Evolutionary conservation across 2,888 invertebrate species (phyloP).

Genomic region (Acanthosepion lycidas): DNA sequence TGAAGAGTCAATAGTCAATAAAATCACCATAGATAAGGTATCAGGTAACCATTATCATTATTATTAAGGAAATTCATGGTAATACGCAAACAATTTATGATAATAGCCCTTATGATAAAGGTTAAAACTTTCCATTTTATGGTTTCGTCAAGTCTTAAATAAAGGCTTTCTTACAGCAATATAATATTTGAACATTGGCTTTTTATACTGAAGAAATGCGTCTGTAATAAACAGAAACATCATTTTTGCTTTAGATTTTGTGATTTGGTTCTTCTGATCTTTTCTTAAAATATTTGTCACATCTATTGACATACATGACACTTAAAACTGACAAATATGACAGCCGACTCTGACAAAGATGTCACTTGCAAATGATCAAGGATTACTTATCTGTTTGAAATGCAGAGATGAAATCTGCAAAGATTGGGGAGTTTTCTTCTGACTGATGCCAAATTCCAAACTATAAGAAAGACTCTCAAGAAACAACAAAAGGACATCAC

Average conservation of each 20-base stretch:
- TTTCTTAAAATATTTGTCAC: not conserved
- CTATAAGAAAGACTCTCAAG: not conserved
- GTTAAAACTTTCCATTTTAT: too few relatives aligned
- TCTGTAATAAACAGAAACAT: not conserved
- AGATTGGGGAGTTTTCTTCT: not conserved
- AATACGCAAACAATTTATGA: too few relatives aligned
- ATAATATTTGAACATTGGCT: not conserved
- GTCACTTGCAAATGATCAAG: conserved; percentile 9
- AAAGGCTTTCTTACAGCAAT: not conserved
- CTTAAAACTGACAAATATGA: not conserved
- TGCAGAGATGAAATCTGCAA: not conserved
- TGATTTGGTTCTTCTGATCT: not conserved
- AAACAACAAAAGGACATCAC: not conserved
- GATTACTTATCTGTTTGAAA: not conserved
- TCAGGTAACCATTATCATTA: too few relatives aligned
- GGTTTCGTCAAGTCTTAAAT: not conserved
- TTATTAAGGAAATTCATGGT: too few relatives aligned
- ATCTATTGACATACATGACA: conserved; percentile 20
- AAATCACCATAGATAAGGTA: too few relatives aligned
- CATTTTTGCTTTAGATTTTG: not conserved
- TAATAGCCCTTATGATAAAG: too few relatives aligned
- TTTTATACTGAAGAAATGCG: not conserved
- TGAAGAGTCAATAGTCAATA: too few relatives aligned
- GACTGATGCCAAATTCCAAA: conserved; percentile 1
- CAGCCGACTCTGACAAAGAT: not conserved